phyloP scores from a whole-genome alignment of 2,888 invertebrate genomes.

The Oxyscelio sp. region DNA sequence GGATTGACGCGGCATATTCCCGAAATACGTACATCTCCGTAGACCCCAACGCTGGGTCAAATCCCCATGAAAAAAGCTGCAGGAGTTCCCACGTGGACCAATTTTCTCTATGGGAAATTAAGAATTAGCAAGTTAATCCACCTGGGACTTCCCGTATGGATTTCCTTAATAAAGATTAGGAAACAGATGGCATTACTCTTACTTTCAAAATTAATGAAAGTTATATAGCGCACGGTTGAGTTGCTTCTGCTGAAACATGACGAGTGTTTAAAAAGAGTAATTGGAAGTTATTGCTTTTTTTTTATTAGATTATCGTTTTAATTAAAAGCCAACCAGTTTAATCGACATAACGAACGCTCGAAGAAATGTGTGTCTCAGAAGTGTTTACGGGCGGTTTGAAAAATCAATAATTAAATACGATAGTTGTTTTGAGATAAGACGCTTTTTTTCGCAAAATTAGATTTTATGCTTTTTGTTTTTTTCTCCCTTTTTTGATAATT shows the following conservation, averaged over 20 bases:
- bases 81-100: constrained; percentile 63
- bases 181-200: constrained; percentile 53
- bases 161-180: constrained; percentile 60
- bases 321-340: constrained; percentile 10
- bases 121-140: constrained; percentile 61
- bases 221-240: constrained; percentile 13
- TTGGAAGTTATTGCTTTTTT: constrained; percentile 8
- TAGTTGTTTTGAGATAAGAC: background rate
- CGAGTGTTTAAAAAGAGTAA: constrained; percentile 30
- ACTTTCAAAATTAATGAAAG: constrained; percentile 50
- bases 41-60: constrained; percentile 37
- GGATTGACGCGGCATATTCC: constrained; percentile 56
- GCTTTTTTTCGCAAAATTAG: background rate
- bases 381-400: background rate
- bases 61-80: constrained; percentile 71
- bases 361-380: background rate
- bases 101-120: constrained; percentile 67
- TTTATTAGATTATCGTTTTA: constrained; percentile 30
- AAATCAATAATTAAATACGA: background rate
- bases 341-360: background rate
- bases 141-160: constrained; percentile 62
- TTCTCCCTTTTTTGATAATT: too few relatives aligned
- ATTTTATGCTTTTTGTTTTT: background rate
- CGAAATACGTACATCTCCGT: constrained; percentile 54
- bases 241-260: constrained; percentile 40